phyloP scores from a whole-genome alignment of 2,113 vertebrate genomes.

The Marmota monax region DNA sequence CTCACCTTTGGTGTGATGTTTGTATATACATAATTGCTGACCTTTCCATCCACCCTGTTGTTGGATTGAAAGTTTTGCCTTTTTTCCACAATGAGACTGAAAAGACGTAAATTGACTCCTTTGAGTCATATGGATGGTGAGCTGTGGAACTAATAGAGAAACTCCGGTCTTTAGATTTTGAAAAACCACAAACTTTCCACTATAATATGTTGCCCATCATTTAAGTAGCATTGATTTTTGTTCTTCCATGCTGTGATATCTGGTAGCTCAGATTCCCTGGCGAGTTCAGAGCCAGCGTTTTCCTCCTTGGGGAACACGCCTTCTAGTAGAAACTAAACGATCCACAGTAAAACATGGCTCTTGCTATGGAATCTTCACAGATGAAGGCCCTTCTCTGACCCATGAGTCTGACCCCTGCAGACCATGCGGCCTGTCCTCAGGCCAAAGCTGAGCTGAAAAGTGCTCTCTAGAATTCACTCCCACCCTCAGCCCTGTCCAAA shows the following conservation, averaged over 20 bases:
- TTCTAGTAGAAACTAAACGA: constrained; percentile 44
- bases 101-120: neutral
- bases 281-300: neutral
- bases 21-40: accelerated
- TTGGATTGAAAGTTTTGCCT: neutral
- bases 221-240: neutral
- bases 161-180: neutral
- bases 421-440: neutral
- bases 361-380: constrained; percentile 35
- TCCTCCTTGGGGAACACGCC: neutral
- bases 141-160: neutral
- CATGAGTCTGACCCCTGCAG: neutral
- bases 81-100: neutral
- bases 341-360: neutral
- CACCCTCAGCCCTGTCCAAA: neutral
- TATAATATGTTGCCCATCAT: neutral
- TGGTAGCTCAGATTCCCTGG: neutral
- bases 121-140: neutral
- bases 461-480: neutral
- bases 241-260: neutral
- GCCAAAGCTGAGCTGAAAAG: neutral
- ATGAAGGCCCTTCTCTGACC: neutral
- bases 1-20: neutral
- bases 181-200: neutral
- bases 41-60: neutral